A percentile compares a stretch with the other conserved stretches of the same genome.
Evolutionary conservation across 2,113 vertebrate species (phyloP).

Genomic region (Odontophorus gujanensis): DNA sequence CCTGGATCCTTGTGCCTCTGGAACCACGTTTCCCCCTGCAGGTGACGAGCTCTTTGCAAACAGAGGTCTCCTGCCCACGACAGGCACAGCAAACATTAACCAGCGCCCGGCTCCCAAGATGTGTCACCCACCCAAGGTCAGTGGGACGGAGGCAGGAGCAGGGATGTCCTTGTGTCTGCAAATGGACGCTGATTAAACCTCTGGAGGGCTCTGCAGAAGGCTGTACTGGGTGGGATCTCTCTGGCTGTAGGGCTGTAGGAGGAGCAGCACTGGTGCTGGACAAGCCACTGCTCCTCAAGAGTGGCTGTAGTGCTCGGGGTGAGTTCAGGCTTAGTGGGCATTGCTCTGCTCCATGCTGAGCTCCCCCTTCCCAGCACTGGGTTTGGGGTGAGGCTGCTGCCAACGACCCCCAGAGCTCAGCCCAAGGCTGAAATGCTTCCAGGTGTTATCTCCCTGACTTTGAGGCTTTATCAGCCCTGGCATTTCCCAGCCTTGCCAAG

Average conservation of each 20-base stretch:
- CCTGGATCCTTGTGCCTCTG: background rate
- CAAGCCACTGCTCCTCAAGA: fast-evolving
- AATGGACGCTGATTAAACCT: background rate
- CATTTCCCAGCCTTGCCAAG: background rate
- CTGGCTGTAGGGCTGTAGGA: fast-evolving
- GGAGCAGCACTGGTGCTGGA: background rate
- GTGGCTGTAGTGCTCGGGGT: fast-evolving
- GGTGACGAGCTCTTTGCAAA: background rate
- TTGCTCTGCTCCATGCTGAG: background rate
- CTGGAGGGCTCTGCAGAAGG: background rate
- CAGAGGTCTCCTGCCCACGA: background rate
- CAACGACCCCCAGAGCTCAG: fast-evolving
- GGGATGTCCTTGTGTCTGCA: conserved; percentile 10
- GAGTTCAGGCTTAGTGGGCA: background rate
- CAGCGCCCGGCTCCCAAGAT: background rate
- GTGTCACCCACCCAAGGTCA: conserved; percentile 45
- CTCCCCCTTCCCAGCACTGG: background rate
- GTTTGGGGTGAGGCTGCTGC: background rate
- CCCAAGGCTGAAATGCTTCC: background rate
- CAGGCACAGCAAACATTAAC: conserved; percentile 66
- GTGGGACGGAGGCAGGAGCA: background rate
- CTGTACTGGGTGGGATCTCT: fast-evolving
- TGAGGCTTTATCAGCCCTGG: background rate
- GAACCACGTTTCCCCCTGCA: background rate
- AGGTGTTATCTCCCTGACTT: conserved; percentile 20